Conservation (phyloP, 2,113 vertebrate species). For the Lates calcarifer region DNA sequence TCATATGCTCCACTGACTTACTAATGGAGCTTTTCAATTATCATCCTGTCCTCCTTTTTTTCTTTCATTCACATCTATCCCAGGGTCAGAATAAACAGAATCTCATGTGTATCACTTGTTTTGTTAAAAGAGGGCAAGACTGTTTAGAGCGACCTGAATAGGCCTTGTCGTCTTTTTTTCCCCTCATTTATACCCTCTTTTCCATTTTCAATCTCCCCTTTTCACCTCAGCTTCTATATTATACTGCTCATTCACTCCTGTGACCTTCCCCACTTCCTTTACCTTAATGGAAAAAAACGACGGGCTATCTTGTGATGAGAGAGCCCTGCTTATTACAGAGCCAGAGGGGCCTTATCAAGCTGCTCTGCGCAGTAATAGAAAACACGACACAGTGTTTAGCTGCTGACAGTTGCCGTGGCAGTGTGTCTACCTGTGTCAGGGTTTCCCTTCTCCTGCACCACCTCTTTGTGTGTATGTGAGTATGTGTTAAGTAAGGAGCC, state of each 20-base stretch:
- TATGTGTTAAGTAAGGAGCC: background rate
- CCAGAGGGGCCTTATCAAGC: constrained; percentile 26
- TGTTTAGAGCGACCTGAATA: background rate
- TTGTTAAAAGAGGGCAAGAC: background rate
- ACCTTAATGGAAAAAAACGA: constrained; percentile 19
- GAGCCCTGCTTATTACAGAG: constrained; percentile 33
- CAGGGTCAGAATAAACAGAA: constrained; percentile 9
- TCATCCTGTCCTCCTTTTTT: constrained; percentile 38
- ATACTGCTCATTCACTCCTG: background rate
- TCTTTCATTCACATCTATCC: background rate
- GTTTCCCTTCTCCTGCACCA: constrained; percentile 5
- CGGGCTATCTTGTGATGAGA: constrained; percentile 14
- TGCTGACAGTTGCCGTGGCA: constrained; percentile 32
- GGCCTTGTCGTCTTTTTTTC: background rate
- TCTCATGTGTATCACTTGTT: constrained; percentile 14
- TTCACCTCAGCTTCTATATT: constrained; percentile 11
- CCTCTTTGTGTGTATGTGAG: constrained; percentile 4
- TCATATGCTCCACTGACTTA: constrained; percentile 60
- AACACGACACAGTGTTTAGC: constrained; percentile 39
- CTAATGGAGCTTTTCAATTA: constrained; percentile 63
- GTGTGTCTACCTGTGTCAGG: constrained; percentile 41
- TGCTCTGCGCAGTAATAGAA: constrained; percentile 33
- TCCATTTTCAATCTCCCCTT: constrained; percentile 41
- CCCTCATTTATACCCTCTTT: constrained; percentile 19
- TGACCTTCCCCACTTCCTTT: constrained; percentile 30